phyloP scores from a whole-genome alignment of 2,113 vertebrate species.

The Cyprichromis sp. region DNA sequence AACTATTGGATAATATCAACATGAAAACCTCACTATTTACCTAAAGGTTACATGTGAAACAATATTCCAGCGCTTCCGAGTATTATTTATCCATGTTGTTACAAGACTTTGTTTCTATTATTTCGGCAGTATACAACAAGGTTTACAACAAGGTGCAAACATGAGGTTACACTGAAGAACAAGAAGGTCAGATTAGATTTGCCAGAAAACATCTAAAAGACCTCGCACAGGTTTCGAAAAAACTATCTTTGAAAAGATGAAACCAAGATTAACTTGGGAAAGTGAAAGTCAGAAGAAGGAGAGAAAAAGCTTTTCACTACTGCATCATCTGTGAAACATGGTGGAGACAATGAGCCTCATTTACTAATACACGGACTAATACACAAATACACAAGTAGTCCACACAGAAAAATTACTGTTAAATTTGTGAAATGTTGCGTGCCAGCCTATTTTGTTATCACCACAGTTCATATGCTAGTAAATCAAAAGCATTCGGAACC shows the following conservation, averaged over 20 bases:
- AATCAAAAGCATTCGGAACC: fast-evolving
- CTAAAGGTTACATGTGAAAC: too few relatives aligned
- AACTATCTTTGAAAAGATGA: not conserved
- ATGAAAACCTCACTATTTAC: too few relatives aligned
- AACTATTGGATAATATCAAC: too few relatives aligned
- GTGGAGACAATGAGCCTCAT: not conserved
- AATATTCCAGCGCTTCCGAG: too few relatives aligned
- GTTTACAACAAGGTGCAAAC: too few relatives aligned
- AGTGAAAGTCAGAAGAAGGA: not conserved
- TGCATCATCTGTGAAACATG: not conserved
- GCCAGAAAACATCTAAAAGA: too few relatives aligned
- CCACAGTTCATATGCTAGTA: fast-evolving
- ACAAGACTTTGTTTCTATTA: too few relatives aligned
- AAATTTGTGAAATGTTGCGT: fast-evolving
- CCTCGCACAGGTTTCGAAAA: too few relatives aligned
- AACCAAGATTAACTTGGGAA: not conserved
- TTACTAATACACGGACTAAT: not conserved
- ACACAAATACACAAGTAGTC: not conserved
- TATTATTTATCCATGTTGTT: too few relatives aligned
- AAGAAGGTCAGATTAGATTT: too few relatives aligned
- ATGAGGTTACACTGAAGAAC: too few relatives aligned
- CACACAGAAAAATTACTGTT: not conserved
- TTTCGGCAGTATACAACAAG: too few relatives aligned
- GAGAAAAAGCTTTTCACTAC: not conserved
- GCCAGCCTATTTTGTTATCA: not conserved